Conservation (phyloP, 1,140 invertebrate species). For the Onthophagus taurus region DNA sequence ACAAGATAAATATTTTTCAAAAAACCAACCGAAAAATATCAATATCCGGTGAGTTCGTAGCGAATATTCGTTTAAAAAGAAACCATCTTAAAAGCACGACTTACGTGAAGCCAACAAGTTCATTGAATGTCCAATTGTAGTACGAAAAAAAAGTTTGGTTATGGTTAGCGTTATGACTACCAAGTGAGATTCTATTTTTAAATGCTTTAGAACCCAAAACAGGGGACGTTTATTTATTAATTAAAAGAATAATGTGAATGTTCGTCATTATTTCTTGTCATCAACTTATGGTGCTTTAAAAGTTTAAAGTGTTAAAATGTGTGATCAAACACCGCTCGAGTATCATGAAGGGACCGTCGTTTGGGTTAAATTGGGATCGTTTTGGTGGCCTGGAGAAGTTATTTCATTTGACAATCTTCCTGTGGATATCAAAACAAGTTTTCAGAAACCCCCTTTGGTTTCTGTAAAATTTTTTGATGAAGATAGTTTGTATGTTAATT, state of each 20-base stretch:
- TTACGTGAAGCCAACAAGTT: slow-evolving; percentile 7
- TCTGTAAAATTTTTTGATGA: slow-evolving; percentile 77
- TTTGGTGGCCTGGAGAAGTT: slow-evolving; percentile 74
- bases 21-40: slow-evolving; percentile 13
- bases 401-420: slow-evolving; percentile 49
- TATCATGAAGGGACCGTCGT: slow-evolving; percentile 67
- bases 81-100: no score
- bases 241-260: no score
- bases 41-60: slow-evolving; percentile 9
- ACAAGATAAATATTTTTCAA: slow-evolving; percentile 18
- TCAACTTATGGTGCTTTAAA: no score
- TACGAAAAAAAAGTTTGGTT: slow-evolving; percentile 14
- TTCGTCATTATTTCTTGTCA: no score
- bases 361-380: slow-evolving; percentile 68
- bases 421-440: slow-evolving; percentile 47
- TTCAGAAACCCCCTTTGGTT: slow-evolving; percentile 61
- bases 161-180: slow-evolving; percentile 10
- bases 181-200: slow-evolving; percentile 15
- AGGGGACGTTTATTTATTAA: no score
- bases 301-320: slow-evolving; percentile 40
- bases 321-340: slow-evolving; percentile 49
- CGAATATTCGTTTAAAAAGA: no score
- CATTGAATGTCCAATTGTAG: no score
- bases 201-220: slow-evolving; percentile 6
- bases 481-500: slow-evolving; percentile 43